Conservation (phyloP, 2,113 vertebrate genomes). For the Anarhynchus alexandrinus region DNA sequence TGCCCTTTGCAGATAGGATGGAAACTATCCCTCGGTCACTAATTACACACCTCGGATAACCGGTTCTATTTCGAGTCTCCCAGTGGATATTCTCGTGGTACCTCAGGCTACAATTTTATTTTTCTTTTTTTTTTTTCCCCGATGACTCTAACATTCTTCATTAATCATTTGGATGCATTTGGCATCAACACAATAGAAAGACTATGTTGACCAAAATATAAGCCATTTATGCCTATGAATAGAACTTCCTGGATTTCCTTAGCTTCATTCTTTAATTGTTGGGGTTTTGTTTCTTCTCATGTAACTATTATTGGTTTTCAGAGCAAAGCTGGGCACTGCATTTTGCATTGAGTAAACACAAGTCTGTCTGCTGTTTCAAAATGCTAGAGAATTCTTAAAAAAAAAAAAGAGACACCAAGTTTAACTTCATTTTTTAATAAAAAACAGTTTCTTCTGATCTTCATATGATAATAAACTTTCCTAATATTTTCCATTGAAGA, state of each 20-base stretch:
- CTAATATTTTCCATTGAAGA: conserved; percentile 79
- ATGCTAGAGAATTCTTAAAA: neutral
- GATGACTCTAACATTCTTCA: neutral
- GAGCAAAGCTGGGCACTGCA: neutral
- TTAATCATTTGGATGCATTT: neutral
- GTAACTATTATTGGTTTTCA: neutral
- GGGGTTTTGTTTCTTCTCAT: neutral
- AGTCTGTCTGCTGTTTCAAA: conserved; percentile 47
- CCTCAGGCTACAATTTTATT: neutral
- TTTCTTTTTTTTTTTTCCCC: neutral
- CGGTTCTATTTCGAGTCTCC: neutral
- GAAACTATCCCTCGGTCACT: neutral
- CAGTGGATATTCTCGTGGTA: neutral
- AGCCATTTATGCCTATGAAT: neutral
- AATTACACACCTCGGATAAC: neutral
- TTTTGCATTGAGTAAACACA: conserved; percentile 33
- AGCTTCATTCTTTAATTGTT: neutral
- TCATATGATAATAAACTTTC: conserved; percentile 78
- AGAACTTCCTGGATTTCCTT: neutral
- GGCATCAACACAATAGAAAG: neutral
- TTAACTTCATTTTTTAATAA: conserved; percentile 31
- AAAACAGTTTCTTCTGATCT: conserved; percentile 54
- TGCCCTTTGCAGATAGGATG: neutral
- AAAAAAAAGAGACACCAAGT: neutral
- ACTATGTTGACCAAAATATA: neutral